phyloP scores from a whole-genome alignment of 2,888 invertebrate genomes.

The Papilio gigon region DNA sequence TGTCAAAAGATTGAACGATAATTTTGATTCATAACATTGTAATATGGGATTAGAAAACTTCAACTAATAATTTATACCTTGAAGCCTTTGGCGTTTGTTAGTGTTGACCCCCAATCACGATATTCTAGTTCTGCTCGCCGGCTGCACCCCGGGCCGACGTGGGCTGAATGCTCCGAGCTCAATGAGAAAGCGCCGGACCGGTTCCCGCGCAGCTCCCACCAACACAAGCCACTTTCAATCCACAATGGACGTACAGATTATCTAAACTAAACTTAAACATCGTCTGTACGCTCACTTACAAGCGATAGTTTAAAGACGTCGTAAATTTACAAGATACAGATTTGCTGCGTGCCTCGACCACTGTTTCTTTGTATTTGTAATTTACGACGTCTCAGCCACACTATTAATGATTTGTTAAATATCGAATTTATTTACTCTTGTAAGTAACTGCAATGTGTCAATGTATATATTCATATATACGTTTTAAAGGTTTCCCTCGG shows the following conservation, averaged over 20 bases:
- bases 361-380: constrained; percentile 21
- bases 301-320: constrained; percentile 42
- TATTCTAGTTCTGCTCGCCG: constrained; percentile 30
- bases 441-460: constrained; percentile 11
- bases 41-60: constrained; percentile 1
- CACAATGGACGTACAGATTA: constrained; percentile 74
- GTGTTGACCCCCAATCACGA: constrained; percentile 34
- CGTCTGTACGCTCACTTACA: constrained; percentile 56
- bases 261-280: constrained; percentile 58
- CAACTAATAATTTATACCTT: not conserved
- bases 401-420: constrained; percentile 9
- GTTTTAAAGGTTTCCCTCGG: constrained; percentile 12
- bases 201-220: constrained; percentile 66
- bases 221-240: constrained; percentile 78
- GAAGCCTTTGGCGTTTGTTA: not conserved
- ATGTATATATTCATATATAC: constrained; percentile 15
- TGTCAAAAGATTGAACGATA: not conserved
- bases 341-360: constrained; percentile 23
- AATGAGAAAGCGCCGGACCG: constrained; percentile 80
- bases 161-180: constrained; percentile 60
- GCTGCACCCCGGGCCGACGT: constrained; percentile 53
- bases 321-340: constrained; percentile 45
- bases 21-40: not conserved
- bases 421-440: constrained; percentile 23
- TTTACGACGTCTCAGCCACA: constrained; percentile 32